Evolutionary conservation across 1,140 invertebrate genomes (phyloP).

Genomic region (Harlomillsia oculata): DNA sequence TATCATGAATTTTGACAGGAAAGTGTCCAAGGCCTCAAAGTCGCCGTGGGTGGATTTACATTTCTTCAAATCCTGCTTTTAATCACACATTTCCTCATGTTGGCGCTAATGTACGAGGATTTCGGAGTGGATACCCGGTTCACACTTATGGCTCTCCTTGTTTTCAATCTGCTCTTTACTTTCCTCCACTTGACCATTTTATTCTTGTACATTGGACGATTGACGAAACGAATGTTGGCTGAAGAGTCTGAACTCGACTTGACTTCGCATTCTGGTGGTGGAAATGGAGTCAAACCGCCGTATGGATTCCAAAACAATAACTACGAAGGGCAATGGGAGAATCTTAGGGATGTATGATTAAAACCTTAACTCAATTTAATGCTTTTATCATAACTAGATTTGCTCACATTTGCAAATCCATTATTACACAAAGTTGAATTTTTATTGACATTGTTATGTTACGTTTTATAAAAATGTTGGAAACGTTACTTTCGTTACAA

Average conservation of each 20-base stretch:
- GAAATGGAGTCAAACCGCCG: slow-evolving; percentile 1
- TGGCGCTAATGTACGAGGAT: slow-evolving; percentile 11
- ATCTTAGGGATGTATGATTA: slow-evolving; percentile 10
- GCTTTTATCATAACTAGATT: no score
- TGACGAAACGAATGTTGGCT: slow-evolving; percentile 4
- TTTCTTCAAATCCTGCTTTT: slow-evolving; percentile 15
- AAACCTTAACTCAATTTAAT: no score
- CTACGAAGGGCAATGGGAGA: slow-evolving; percentile 21
- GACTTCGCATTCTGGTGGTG: background rate
- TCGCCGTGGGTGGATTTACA: slow-evolving; percentile 16
- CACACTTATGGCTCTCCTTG: slow-evolving; percentile 6
- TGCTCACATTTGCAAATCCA: no score
- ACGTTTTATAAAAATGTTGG: no score
- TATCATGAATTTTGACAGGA: background rate
- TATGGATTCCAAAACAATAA: slow-evolving; percentile 1
- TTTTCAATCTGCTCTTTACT: slow-evolving; percentile 14
- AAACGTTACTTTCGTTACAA: no score
- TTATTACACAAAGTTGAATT: no score
- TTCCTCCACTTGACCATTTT: slow-evolving; percentile 10
- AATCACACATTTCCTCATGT: slow-evolving; percentile 11
- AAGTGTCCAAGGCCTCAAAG: slow-evolving; percentile 10
- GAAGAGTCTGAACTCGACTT: background rate
- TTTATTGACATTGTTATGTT: no score
- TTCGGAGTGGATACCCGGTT: slow-evolving; percentile 3
- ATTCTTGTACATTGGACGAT: slow-evolving; percentile 15